Evolutionary conservation across 2,888 invertebrate genomes (phyloP), one percentile per base, ranked within the genome.

Genomic region (Campoplex capitator): DNA sequence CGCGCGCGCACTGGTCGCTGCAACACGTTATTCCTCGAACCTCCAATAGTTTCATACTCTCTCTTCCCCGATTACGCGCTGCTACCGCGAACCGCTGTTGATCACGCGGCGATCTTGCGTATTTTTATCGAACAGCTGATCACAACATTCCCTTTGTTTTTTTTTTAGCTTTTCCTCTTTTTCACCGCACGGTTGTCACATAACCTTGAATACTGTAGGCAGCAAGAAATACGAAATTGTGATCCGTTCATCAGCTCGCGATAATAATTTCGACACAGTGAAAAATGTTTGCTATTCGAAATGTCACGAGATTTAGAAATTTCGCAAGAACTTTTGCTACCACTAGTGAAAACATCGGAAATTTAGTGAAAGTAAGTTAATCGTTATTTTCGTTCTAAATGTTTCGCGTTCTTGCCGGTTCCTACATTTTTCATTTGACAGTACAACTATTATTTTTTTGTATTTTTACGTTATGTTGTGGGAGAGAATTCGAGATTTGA

Each of bases 331-430:
- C 77, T 45, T 90, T 92, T 45, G 84, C 91, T 0, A 91, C 91
- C 0, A 90, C 89, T 67, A 54, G 90, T 18, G 89, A 92, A 51
- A 90, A 92, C 18, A 93, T 93, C 54, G 88, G 81, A 38, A 89
- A 90, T 75, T 87, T 93, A n/a, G 91, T 93, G 4, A 93, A 93
- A 80, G 93, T 93, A 85, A 89, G 90, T 81, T 32, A 32, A 62
- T 62, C 32, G 32, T 62, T 1, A 32, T 62, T 16, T 3, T 28
- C 11, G 32, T 2, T 3, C 1, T 7, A 2, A 32, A 62, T 16
- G 16, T 32, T 62, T 28, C 6, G 32, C 4, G 13, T 73, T 38
- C 7, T 0, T 35, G 42, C 23, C 77, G 65, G 71, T 42, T 70
- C 28, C 32, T 11, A 23, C n/a, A 54, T 74, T 54, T 73, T 23